Evolutionary conservation across 35 echinoderm and acorn worm species (phyloP).

Genomic region (Lytechinus pictus): DNA sequence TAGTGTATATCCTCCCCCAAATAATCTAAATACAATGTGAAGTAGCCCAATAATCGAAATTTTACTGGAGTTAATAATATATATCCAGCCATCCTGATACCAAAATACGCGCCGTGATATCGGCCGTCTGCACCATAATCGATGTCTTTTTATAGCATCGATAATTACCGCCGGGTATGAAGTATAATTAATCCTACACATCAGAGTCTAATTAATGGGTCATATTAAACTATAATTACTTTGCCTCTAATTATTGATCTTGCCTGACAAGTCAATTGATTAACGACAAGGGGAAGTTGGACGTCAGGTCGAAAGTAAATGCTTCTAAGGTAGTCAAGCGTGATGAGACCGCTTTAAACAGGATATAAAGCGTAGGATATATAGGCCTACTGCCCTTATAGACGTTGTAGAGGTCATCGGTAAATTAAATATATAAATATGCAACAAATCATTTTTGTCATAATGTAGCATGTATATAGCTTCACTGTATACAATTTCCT

Average conservation of each 20-base stretch:
- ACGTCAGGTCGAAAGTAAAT: not conserved
- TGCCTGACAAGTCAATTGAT: not conserved
- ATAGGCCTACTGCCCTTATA: too few relatives aligned
- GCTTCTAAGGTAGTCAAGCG: not conserved
- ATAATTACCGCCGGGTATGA: not conserved
- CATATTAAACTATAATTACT: not conserved
- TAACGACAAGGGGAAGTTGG: not conserved
- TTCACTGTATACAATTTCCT: too few relatives aligned
- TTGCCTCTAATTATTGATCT: not conserved
- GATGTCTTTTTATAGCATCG: slow-evolving; percentile 3
- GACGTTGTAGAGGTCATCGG: too few relatives aligned
- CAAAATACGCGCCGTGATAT: not conserved
- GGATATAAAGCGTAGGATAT: too few relatives aligned
- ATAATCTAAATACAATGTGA: too few relatives aligned
- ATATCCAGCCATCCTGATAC: not conserved
- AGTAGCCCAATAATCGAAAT: too few relatives aligned
- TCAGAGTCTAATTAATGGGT: slow-evolving; percentile 1
- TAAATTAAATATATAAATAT: too few relatives aligned
- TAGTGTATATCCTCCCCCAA: too few relatives aligned
- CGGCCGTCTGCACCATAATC: not conserved
- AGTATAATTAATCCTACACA: not conserved
- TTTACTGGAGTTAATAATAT: too few relatives aligned
- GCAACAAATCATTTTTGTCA: too few relatives aligned
- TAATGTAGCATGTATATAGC: too few relatives aligned
- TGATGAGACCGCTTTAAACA: not conserved